These are phyloP conservation scores for Atherix ibis DNA, from an alignment of 2,888 invertebrate genomes.

Conservation along the genomic window DNA sequence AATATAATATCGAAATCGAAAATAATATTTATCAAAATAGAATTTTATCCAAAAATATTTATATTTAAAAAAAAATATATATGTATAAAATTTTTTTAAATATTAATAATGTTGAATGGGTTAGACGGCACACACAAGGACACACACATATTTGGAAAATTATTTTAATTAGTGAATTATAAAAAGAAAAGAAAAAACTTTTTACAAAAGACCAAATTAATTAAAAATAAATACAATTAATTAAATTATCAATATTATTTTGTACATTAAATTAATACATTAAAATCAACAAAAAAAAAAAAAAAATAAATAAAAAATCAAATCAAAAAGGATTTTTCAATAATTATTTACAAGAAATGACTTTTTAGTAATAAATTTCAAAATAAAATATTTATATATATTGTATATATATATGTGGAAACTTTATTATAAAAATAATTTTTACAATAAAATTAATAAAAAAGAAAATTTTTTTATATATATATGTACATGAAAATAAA, in stretches of 20 bases:
- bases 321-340: too few relatives aligned
- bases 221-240: slow-evolving; percentile 1
- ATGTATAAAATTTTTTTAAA: slow-evolving; percentile 16
- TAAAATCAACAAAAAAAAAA: slow-evolving; percentile 2
- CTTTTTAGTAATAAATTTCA: neutral
- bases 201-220: slow-evolving; percentile 2
- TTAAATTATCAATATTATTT: neutral
- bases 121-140: slow-evolving; percentile 28
- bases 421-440: neutral
- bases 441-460: slow-evolving; percentile 1
- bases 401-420: neutral
- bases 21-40: slow-evolving; percentile 16
- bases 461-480: neutral
- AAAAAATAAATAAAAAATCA: neutral
- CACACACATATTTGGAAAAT: slow-evolving; percentile 17
- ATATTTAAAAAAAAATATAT: slow-evolving; percentile 13
- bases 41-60: slow-evolving; percentile 10
- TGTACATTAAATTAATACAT: slow-evolving; percentile 6
- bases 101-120: slow-evolving; percentile 15
- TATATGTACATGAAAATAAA: neutral
- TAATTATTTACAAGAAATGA: too few relatives aligned
- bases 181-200: slow-evolving; percentile 3
- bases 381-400: neutral
- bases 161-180: slow-evolving; percentile 4
- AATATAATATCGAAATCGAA: slow-evolving; percentile 12